phyloP scores from a whole-genome alignment of 2,888 invertebrate species.

The Papilio demoleus region DNA sequence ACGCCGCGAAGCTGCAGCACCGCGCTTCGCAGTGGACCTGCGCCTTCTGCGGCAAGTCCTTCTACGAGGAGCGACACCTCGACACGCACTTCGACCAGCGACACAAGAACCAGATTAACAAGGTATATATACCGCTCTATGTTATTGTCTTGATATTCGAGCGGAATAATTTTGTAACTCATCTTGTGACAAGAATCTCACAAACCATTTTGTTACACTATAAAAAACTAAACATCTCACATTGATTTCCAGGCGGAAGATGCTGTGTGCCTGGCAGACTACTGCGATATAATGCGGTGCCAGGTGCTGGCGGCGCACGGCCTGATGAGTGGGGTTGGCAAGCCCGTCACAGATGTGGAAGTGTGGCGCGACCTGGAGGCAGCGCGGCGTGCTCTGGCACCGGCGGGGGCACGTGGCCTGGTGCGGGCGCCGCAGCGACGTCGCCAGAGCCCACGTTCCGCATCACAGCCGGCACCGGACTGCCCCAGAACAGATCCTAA shows the following conservation, averaged over 20 bases:
- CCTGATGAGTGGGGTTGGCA: conserved; percentile 85
- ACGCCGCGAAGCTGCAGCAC: conserved; percentile 92
- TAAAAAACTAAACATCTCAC: background rate
- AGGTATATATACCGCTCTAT: conserved; percentile 76
- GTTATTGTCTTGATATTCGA: no score
- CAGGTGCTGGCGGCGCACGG: conserved; percentile 92
- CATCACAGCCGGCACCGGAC: conserved; percentile 54
- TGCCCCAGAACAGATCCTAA: conserved; percentile 67
- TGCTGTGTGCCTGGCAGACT: conserved; percentile 96
- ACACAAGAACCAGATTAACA: conserved; percentile 92
- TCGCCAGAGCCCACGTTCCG: conserved; percentile 44
- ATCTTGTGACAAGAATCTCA: no score
- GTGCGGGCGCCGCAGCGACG: conserved; percentile 72
- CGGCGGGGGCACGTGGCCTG: conserved; percentile 80
- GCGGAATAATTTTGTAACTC: no score
- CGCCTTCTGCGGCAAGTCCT: conserved; percentile 95
- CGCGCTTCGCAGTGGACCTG: conserved; percentile 95
- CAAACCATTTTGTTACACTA: background rate
- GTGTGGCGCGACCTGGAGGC: conserved; percentile 91
- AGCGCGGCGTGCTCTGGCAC: conserved; percentile 85
- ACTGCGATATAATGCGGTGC: conserved; percentile 98
- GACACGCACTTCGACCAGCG: conserved; percentile 95
- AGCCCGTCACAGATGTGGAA: conserved; percentile 90
- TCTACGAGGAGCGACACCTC: conserved; percentile 93
- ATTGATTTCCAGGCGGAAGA: conserved; percentile 89